A percentile compares a stretch with the other conserved stretches of the same genome.
Evolutionary conservation across 2,797 vertebrate species (phyloP).

Genomic region (Limosa lapponica): DNA sequence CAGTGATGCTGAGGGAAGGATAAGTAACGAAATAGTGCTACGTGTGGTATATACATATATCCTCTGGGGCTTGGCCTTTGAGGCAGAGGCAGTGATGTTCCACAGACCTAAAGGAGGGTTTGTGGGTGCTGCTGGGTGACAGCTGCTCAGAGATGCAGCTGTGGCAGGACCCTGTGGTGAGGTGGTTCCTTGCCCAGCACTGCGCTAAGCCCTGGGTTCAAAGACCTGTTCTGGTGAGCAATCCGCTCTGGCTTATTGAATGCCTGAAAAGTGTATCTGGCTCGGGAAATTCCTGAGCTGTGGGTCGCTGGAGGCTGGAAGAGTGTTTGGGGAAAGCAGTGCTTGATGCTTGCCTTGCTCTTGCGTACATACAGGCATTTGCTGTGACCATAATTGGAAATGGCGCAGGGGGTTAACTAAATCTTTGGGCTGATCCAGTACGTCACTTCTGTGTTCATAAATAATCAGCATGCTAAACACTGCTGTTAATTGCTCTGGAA

Average conservation of each 20-base stretch:
- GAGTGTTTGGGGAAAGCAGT: not conserved
- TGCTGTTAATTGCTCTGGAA: slow-evolving; percentile 25
- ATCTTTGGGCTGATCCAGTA: not conserved
- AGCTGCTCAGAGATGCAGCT: not conserved
- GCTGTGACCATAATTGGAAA: not conserved
- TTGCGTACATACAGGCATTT: rapidly evolving
- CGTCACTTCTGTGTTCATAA: not conserved
- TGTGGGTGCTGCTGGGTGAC: not conserved
- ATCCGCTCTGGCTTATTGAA: too few relatives aligned
- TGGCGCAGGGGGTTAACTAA: not conserved
- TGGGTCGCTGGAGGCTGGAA: rapidly evolving
- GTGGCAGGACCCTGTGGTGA: not conserved
- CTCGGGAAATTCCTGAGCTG: not conserved
- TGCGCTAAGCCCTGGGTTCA: not conserved
- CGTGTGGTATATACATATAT: rapidly evolving
- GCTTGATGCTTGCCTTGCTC: not conserved
- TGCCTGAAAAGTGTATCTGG: not conserved
- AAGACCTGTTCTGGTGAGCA: not conserved
- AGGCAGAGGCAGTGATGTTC: not conserved
- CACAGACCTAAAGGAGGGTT: not conserved
- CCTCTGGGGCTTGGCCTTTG: not conserved
- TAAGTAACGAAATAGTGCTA: not conserved
- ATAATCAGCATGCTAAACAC: not conserved
- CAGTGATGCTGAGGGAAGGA: not conserved
- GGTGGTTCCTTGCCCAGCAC: not conserved